These are phyloP conservation scores for Plectropomus leopardus DNA, from an alignment of 2,113 vertebrate genomes.

Conservation along the genomic window DNA sequence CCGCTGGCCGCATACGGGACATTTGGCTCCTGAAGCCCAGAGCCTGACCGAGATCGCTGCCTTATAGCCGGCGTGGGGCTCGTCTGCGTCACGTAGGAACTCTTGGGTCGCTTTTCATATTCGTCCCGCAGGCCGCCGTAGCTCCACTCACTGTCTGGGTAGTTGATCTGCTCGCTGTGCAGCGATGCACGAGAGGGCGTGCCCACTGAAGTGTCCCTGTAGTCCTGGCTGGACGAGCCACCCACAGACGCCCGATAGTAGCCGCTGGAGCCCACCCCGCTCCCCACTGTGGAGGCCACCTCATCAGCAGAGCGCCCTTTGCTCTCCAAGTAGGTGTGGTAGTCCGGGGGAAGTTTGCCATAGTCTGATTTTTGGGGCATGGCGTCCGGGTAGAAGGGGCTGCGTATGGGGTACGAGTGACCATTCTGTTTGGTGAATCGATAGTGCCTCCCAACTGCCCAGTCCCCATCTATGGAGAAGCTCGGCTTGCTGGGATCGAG, in stretches of 20 bases:
- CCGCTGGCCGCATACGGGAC: slow-evolving; percentile 89
- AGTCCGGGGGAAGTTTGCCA: slow-evolving; percentile 90
- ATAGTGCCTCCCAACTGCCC: slow-evolving; percentile 87
- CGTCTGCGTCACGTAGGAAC: slow-evolving; percentile 91
- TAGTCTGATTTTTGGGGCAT: slow-evolving; percentile 90
- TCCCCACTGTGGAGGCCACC: slow-evolving; percentile 79
- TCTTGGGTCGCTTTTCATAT: slow-evolving; percentile 94
- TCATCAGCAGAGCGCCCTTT: slow-evolving; percentile 89
- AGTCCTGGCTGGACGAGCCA: slow-evolving; percentile 89
- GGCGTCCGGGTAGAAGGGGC: slow-evolving; percentile 91
- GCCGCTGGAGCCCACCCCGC: slow-evolving; percentile 85
- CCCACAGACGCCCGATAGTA: slow-evolving; percentile 88
- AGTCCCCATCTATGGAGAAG: slow-evolving; percentile 85
- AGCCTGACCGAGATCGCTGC: slow-evolving; percentile 95
- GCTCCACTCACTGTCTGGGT: slow-evolving; percentile 91
- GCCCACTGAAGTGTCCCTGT: slow-evolving; percentile 90
- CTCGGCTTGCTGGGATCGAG: slow-evolving; percentile 84
- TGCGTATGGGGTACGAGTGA: slow-evolving; percentile 85
- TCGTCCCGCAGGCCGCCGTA: slow-evolving; percentile 88
- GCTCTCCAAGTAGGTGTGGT: slow-evolving; percentile 90
- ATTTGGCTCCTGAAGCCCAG: slow-evolving; percentile 95
- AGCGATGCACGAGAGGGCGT: slow-evolving; percentile 89
- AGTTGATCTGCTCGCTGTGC: slow-evolving; percentile 91
- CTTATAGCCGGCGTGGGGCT: slow-evolving; percentile 95
- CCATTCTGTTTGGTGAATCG: slow-evolving; percentile 92